Percentiles rank a stretch among this genome's conserved stretches.
These are phyloP conservation scores for Drosophila simulans DNA, from an alignment of 1,140 invertebrate genomes.

Conservation along the genomic window DNA sequence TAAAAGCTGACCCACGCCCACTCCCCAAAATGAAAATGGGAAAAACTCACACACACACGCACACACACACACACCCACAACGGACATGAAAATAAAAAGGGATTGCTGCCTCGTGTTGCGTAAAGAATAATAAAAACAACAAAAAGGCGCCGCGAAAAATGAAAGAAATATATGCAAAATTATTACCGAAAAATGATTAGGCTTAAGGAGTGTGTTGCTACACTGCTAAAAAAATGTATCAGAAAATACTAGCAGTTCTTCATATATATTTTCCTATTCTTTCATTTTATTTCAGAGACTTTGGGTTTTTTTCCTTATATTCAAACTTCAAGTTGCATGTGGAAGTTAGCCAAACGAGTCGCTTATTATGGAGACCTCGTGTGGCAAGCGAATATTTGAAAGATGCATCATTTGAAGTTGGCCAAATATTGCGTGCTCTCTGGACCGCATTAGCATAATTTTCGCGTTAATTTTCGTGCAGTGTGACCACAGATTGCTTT, in stretches of 20 bases:
- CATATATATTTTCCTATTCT: no score
- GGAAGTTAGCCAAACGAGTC: neutral
- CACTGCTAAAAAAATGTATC: neutral
- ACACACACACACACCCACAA: conserved; percentile 10
- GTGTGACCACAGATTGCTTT: conserved; percentile 41
- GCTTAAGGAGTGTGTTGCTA: conserved; percentile 17
- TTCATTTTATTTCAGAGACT: no score
- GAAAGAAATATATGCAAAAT: conserved; percentile 50
- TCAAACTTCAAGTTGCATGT: neutral
- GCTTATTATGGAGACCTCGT: neutral
- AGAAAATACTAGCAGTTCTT: no score
- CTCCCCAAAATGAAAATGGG: conserved; percentile 14
- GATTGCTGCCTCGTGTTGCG: conserved; percentile 46
- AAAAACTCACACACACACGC: conserved; percentile 11
- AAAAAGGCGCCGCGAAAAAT: conserved; percentile 11
- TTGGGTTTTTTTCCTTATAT: neutral
- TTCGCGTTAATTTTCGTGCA: conserved; percentile 39
- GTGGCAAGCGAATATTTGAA: neutral
- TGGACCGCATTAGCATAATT: conserved; percentile 30
- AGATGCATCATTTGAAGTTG: conserved; percentile 3
- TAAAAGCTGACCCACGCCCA: conserved; percentile 37
- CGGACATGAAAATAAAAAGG: conserved; percentile 41
- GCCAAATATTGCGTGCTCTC: conserved; percentile 30
- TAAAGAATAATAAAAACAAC: conserved; percentile 43
- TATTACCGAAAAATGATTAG: conserved; percentile 68